Conservation (phyloP, 1,140 invertebrate species). For the Scaptomyza hsui region DNA sequence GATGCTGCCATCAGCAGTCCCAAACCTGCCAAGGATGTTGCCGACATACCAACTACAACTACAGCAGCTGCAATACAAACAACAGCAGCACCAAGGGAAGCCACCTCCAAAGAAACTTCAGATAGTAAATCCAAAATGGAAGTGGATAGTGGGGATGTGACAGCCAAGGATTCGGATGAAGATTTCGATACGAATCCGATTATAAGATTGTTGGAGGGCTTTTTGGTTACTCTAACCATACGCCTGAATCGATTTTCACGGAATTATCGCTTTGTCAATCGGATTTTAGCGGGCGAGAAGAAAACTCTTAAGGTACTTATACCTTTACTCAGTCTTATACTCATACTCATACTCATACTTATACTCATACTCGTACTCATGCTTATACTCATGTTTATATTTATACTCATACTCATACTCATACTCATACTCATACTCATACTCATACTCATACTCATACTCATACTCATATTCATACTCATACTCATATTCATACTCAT, state of each 20-base stretch:
- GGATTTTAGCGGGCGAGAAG: conserved; percentile 91
- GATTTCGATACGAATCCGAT: conserved; percentile 81
- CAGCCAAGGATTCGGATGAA: conserved; percentile 75
- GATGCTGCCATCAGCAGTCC: conserved; percentile 42
- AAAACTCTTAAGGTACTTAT: conserved; percentile 94
- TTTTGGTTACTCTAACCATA: conserved; percentile 94
- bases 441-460: too few relatives aligned
- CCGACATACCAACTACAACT: conserved; percentile 62
- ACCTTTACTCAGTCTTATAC: background rate
- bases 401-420: too few relatives aligned
- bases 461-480: too few relatives aligned
- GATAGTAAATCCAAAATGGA: conserved; percentile 78
- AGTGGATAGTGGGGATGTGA: conserved; percentile 70
- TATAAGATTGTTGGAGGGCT: conserved; percentile 86
- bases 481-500: too few relatives aligned
- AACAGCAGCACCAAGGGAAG: conserved; percentile 34
- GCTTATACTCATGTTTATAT: too few relatives aligned
- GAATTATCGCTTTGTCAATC: conserved; percentile 96
- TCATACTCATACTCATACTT: background rate
- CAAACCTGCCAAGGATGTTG: conserved; percentile 44
- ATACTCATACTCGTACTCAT: too few relatives aligned
- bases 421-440: too few relatives aligned
- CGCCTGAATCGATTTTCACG: conserved; percentile 94
- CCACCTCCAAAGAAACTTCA: conserved; percentile 65
- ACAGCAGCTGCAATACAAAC: conserved; percentile 24